Conservation (phyloP, 2,797 vertebrate species). For the Aeoliscus strigatus region DNA sequence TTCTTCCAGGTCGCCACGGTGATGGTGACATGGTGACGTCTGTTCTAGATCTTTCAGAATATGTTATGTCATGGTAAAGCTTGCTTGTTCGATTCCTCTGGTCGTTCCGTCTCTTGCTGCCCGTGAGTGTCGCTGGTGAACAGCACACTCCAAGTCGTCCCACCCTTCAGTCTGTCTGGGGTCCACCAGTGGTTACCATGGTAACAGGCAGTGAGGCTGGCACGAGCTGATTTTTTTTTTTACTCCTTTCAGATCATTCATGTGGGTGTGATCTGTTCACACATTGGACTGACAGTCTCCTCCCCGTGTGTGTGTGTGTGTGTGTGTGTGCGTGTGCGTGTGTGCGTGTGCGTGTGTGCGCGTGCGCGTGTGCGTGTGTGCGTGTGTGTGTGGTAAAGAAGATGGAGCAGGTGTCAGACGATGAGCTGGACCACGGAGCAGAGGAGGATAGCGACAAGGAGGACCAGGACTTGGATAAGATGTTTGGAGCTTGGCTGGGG, state of each 20-base stretch:
- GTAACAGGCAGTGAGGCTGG: slow-evolving; percentile 56
- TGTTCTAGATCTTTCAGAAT: too few relatives aligned
- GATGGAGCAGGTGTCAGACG: slow-evolving; percentile 98
- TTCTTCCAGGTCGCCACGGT: too few relatives aligned
- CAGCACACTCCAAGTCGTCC: slow-evolving; percentile 21
- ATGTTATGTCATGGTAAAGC: not conserved
- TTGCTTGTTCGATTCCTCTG: not conserved
- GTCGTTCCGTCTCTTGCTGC: not conserved
- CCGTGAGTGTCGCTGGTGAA: slow-evolving; percentile 27
- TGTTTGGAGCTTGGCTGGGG: slow-evolving; percentile 98
- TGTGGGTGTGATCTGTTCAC: slow-evolving; percentile 30
- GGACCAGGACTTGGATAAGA: slow-evolving; percentile 97
- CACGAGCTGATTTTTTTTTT: slow-evolving; percentile 23
- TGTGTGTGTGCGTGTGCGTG: not conserved
- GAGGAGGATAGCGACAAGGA: slow-evolving; percentile 97
- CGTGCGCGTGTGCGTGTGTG: slow-evolving; percentile 7
- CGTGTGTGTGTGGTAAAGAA: slow-evolving; percentile 47
- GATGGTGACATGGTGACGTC: not conserved
- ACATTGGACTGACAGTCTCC: too few relatives aligned
- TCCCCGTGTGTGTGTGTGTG: not conserved
- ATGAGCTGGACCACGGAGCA: slow-evolving; percentile 92
- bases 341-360: not conserved
- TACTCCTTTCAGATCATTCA: not conserved
- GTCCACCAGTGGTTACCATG: slow-evolving; percentile 47
- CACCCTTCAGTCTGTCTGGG: not conserved